Base-by-base conservation (phyloP, 2,888 invertebrate genomes). In the Drosophila nigricruria region DNA sequence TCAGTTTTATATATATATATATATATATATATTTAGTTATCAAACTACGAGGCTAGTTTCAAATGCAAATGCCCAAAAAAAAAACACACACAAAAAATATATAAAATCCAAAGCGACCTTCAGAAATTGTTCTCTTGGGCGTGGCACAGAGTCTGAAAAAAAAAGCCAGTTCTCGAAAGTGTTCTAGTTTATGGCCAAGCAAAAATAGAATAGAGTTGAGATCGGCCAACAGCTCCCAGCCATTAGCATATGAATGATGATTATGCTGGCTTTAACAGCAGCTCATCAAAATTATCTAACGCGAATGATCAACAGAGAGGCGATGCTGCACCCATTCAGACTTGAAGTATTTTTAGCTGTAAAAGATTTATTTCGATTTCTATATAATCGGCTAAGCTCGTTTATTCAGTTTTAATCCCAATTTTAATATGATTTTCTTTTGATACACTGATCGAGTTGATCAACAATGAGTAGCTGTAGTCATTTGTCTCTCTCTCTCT, bases 61-160 rank as follows among this genome's bases (percentile, higher is more conserved):
- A 74, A 78, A 77, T 79, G 79, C 75, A 79, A 77, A 77, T 74
- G 66, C 32, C 66, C 34, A 52, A 64, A 77, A 53, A 53, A 30
- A 49, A 32, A 32, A 18, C 30, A 25, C 0, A 61, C 77, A n/a
- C 9, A 16, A 52, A 20, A 23, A 16, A 50, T 3, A 25, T 9
- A 34, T 20, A 36, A 61, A 45, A 25, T 16, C 38, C 0, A 25
- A 38, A 38, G 50, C 59, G 74, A 73, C 77, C 77, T 77, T 77
- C 71, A 70, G 18, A 42, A 61, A 70, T 57, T 43, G 36, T 57
- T 58, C 30, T 25, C 6, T 71, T 57, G 72, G 75, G 73, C 42
- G 72, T 76, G 77, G 65, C 59, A 18, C 30, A 18, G 18, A 18
- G 16, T 60, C 32, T 12, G 12, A 32, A 20, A 53, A 58, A 8